A percentile compares a stretch with the other conserved stretches of the same genome.
Evolutionary conservation across 2,888 invertebrate species (phyloP).

Genomic region (Proisotoma minuta): DNA sequence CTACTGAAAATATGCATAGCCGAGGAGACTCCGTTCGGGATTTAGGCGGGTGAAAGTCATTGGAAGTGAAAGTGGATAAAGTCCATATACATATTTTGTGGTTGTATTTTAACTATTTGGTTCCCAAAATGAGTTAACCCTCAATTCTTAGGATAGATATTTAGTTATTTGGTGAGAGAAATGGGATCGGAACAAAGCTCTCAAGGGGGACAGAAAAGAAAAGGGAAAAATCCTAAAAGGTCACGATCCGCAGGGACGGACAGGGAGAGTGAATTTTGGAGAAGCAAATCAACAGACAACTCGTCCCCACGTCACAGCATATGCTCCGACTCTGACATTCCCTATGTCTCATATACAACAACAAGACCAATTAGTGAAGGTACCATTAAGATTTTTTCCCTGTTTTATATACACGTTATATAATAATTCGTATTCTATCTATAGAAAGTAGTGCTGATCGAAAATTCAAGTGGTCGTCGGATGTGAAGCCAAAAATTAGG

Average conservation of each 20-base stretch:
- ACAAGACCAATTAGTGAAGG: slow-evolving; percentile 77
- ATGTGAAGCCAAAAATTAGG: slow-evolving; percentile 48
- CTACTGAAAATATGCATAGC: too few relatives aligned
- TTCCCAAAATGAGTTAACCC: too few relatives aligned
- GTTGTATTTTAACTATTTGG: too few relatives aligned
- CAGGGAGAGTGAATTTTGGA: slow-evolving; percentile 29
- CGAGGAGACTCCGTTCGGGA: too few relatives aligned
- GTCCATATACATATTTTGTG: too few relatives aligned
- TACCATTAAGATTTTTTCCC: slow-evolving; percentile 47
- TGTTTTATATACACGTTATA: background rate
- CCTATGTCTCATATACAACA: slow-evolving; percentile 85
- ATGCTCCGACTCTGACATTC: slow-evolving; percentile 81
- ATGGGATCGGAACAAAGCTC: slow-evolving; percentile 51
- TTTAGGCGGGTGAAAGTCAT: too few relatives aligned
- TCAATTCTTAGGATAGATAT: too few relatives aligned
- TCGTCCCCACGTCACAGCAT: slow-evolving; percentile 82
- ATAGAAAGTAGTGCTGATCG: slow-evolving; percentile 20
- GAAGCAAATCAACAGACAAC: slow-evolving; percentile 51
- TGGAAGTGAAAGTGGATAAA: too few relatives aligned
- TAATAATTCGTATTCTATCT: background rate
- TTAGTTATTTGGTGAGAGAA: background rate
- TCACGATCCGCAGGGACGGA: slow-evolving; percentile 48
- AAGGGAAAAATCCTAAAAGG: slow-evolving; percentile 45
- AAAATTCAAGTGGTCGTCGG: slow-evolving; percentile 46
- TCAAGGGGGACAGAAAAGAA: slow-evolving; percentile 44